Evolutionary conservation across 2,888 invertebrate genomes (phyloP).

Genomic region (Hemaris fuciformis): DNA sequence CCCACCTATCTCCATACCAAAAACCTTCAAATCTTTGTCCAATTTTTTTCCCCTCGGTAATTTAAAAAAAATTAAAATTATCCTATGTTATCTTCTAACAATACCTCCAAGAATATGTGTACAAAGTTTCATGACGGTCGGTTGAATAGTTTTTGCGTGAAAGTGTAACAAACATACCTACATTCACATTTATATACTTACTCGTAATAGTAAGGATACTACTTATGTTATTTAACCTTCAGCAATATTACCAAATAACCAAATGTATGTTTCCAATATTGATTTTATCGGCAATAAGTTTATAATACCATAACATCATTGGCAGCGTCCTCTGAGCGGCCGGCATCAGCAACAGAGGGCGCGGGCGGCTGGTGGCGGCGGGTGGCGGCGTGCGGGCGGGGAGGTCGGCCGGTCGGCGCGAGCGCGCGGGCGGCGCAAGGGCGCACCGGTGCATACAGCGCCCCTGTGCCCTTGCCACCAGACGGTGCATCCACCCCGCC

Average conservation of each 20-base stretch:
- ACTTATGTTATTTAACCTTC: neutral
- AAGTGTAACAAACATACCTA: too few species aligned
- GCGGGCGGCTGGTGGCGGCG: too few species aligned
- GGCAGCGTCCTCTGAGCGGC: neutral
- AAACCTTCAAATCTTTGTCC: too few species aligned
- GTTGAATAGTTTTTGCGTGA: too few species aligned
- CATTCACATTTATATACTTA: too few species aligned
- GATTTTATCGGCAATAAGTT: neutral
- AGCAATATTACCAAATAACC: neutral
- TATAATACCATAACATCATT: slow-evolving; percentile 7
- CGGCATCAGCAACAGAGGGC: slow-evolving; percentile 2
- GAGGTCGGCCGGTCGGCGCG: slow-evolving; percentile 17
- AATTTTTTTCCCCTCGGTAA: too few species aligned
- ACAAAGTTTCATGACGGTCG: too few species aligned
- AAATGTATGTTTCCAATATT: neutral
- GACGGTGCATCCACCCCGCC: slow-evolving; percentile 67
- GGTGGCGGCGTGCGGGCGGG: slow-evolving; percentile 41
- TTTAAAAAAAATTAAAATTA: too few species aligned
- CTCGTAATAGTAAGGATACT: too few species aligned
- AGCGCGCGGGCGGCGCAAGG: slow-evolving; percentile 40
- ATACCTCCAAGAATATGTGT: too few species aligned
- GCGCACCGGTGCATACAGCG: slow-evolving; percentile 39
- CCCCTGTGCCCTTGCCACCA: slow-evolving; percentile 58
- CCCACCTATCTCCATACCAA: too few species aligned
- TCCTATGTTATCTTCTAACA: too few species aligned